Evolutionary conservation across 2,888 invertebrate species (phyloP), one percentile per base, ranked within the genome.

Genomic region (Gerris lacustris): DNA sequence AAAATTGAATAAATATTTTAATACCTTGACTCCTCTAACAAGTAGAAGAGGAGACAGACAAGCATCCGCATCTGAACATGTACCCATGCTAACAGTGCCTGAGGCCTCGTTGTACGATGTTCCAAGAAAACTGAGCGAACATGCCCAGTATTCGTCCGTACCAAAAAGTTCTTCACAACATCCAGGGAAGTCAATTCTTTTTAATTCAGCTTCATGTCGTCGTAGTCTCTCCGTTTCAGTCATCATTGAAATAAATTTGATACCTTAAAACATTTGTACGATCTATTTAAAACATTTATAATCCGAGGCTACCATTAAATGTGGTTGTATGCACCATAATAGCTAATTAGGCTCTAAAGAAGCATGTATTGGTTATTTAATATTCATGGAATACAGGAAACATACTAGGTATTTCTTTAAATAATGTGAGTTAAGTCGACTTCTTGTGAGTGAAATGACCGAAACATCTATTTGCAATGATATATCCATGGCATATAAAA

Each of bases 81-180:
- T 66, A 31, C 76, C 76, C 75, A 76, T 75, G 17, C 71, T 73
- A 45, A 70, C 72, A 17, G 76, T 75, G 15, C 76, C 76, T 6
- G 72, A 72, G 6, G 76, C 73, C 31, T 74, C 74, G 43, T 73
- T 73, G 17, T 72, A 75, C 4, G 75, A 73, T 2, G 75, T 72
- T 6, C 74, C 66, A 66, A 75, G 66, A 44, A 75, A 72, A 64
- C 73, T 72, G 67, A 76, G 44, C 31, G 73, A 63, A 45, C 76
- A 76, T 5, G 67, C 66, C 76, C 76, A 76, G 69, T 74, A 73
- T 0, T 71, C 71, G 43, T 74, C 74, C 43, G 74, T 73, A 45
- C 70, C 71, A 69, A 70, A 74, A 62, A 63, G 68, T 70, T 73
- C 73, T n/a, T 74, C 73, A 44, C 69, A 73, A 43, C 74, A 74